These are phyloP conservation scores for Zoanthus sansibaricus DNA, from an alignment of 92 coral and sea anemone genomes.

Conservation along the genomic window DNA sequence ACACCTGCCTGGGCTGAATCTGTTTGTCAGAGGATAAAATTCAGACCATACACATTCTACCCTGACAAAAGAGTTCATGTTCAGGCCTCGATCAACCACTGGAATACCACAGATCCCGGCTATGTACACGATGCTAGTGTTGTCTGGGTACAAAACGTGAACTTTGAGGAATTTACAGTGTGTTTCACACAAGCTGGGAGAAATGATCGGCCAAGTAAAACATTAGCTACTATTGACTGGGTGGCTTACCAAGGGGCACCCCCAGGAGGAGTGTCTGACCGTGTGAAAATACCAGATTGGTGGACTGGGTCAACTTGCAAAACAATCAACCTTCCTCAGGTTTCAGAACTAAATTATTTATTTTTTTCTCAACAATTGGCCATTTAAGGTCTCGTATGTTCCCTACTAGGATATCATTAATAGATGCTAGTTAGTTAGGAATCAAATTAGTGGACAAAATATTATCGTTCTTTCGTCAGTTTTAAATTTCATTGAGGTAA, in stretches of 20 bases:
- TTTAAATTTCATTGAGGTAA: no score
- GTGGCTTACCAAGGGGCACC: slow-evolving; percentile 61
- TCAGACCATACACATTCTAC: slow-evolving; percentile 55
- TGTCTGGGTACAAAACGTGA: slow-evolving; percentile 49
- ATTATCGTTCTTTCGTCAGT: no score
- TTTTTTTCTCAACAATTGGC: no score
- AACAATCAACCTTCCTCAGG: slow-evolving; percentile 43
- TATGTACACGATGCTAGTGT: slow-evolving; percentile 54
- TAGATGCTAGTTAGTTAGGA: no score
- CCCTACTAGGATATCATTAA: no score
- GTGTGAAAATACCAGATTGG: slow-evolving; percentile 29
- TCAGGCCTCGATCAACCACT: slow-evolving; percentile 52
- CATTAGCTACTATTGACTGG: slow-evolving; percentile 48
- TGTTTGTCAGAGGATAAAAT: slow-evolving; percentile 30
- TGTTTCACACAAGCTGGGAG: slow-evolving; percentile 49
- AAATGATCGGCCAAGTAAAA: slow-evolving; percentile 21
- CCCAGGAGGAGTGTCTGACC: slow-evolving; percentile 46
- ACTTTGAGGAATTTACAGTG: slow-evolving; percentile 34
- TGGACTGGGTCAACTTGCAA: slow-evolving; percentile 60
- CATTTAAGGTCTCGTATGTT: no score
- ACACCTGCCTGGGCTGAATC: slow-evolving; percentile 44
- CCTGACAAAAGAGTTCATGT: slow-evolving; percentile 57
- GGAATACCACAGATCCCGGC: slow-evolving; percentile 22
- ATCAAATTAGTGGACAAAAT: no score
- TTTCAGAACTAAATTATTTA: neutral